phyloP scores from a whole-genome alignment of 2,113 vertebrate genomes.

The Cochlearius cochlearius region DNA sequence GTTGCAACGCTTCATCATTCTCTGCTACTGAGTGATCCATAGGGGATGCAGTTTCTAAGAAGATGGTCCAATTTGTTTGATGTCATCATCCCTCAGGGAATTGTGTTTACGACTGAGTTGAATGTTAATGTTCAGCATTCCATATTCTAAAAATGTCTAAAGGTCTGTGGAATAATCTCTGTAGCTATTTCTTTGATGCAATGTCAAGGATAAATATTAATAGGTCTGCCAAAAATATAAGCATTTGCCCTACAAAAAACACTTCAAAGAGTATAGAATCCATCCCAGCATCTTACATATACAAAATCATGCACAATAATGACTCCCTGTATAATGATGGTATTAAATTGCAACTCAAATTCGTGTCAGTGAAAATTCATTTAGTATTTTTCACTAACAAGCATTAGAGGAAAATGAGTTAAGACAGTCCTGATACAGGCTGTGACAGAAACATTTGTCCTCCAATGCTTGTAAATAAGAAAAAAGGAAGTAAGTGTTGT shows the following conservation, averaged over 20 bases:
- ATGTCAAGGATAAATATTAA: conserved; percentile 51
- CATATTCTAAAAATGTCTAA: conserved; percentile 45
- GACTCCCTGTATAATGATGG: not conserved
- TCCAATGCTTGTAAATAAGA: not conserved
- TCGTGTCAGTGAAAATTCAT: not conserved
- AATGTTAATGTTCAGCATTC: conserved; percentile 36
- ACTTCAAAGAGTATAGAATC: conserved; percentile 21
- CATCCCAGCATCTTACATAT: not conserved
- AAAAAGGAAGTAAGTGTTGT: not conserved
- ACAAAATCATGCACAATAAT: not conserved
- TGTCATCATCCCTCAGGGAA: not conserved
- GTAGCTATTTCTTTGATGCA: conserved; percentile 5
- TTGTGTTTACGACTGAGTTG: not conserved
- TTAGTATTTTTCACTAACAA: conserved; percentile 29
- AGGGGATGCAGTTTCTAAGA: not conserved
- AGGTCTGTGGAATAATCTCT: conserved; percentile 16
- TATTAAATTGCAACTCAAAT: conserved; percentile 12
- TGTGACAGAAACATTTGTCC: conserved; percentile 26
- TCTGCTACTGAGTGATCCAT: not conserved
- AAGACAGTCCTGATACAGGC: not conserved
- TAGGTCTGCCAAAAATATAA: conserved; percentile 48
- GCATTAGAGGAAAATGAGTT: not conserved
- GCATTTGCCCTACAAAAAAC: not conserved
- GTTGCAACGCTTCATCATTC: not conserved
- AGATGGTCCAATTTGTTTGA: conserved; percentile 13